phyloP scores from a whole-genome alignment of 2,888 invertebrate species.

The Xiphydria camelus region DNA sequence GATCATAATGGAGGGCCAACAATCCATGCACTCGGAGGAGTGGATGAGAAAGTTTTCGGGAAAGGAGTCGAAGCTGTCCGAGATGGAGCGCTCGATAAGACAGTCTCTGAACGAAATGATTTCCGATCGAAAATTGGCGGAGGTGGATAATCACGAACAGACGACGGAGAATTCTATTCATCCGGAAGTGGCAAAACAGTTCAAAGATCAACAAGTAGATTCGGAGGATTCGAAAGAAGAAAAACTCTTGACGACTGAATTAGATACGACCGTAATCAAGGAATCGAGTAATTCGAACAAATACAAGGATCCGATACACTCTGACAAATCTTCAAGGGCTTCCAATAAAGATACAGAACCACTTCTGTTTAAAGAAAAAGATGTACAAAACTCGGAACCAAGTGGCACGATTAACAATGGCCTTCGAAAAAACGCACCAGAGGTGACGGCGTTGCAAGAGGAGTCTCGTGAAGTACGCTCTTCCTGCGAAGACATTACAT shows the following conservation, averaged over 20 bases:
- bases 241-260: too few species aligned
- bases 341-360: too few species aligned
- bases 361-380: too few species aligned
- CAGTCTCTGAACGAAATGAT: conserved; percentile 44
- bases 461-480: too few species aligned
- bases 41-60: conserved; percentile 18
- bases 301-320: too few species aligned
- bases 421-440: too few species aligned
- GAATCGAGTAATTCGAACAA: background rate
- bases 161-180: conserved; percentile 4
- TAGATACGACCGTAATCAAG: too few species aligned
- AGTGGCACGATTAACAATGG: too few species aligned
- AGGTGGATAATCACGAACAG: background rate
- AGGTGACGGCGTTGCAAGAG: too few species aligned
- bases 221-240: background rate
- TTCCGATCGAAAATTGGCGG: conserved; percentile 29
- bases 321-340: too few species aligned
- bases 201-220: background rate
- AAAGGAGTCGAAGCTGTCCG: conserved; percentile 37
- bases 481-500: too few species aligned
- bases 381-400: too few species aligned
- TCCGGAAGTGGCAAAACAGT: background rate
- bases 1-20: conserved; percentile 42
- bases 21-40: conserved; percentile 25
- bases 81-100: conserved; percentile 43